Conservation (phyloP, 2,797 vertebrate genomes). For the Australoheros facetus region DNA sequence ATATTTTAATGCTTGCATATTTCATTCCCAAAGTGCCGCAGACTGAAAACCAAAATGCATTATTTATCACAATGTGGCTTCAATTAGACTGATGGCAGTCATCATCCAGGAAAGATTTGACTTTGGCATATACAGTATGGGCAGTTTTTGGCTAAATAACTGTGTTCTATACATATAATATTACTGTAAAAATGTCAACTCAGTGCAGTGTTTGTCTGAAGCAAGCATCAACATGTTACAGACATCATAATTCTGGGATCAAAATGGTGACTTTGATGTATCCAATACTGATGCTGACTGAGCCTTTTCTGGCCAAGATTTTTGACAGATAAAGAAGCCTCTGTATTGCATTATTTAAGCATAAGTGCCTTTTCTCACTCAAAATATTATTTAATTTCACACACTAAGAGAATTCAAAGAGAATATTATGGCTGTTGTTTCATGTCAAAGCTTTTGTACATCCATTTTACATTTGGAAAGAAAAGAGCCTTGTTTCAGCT, state of each 20-base stretch:
- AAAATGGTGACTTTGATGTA: slow-evolving; percentile 6
- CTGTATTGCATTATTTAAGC: slow-evolving; percentile 53
- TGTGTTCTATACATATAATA: not conserved
- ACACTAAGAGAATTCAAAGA: slow-evolving; percentile 34
- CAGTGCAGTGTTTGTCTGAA: not conserved
- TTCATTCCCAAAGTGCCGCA: slow-evolving; percentile 45
- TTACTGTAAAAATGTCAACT: not conserved
- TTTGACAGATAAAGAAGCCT: slow-evolving; percentile 42
- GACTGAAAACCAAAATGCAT: slow-evolving; percentile 51
- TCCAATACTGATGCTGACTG: slow-evolving; percentile 26
- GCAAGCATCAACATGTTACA: slow-evolving; percentile 1
- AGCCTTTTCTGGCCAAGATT: slow-evolving; percentile 21
- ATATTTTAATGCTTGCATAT: slow-evolving; percentile 55
- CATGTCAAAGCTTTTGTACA: slow-evolving; percentile 25
- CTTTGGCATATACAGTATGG: not conserved
- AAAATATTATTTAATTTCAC: slow-evolving; percentile 34
- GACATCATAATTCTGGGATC: not conserved
- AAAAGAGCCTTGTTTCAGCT: slow-evolving; percentile 9
- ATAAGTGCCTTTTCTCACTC: slow-evolving; percentile 26
- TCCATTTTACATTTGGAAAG: not conserved
- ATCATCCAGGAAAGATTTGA: slow-evolving; percentile 12
- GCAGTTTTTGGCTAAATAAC: slow-evolving; percentile 16
- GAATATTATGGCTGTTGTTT: slow-evolving; percentile 50
- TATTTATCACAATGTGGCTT: slow-evolving; percentile 52
- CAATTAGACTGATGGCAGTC: slow-evolving; percentile 41